Evolutionary conservation across 1,140 invertebrate genomes (phyloP), one percentile per base, ranked within the genome.

Genomic region (Catajapyx aquilonaris): DNA sequence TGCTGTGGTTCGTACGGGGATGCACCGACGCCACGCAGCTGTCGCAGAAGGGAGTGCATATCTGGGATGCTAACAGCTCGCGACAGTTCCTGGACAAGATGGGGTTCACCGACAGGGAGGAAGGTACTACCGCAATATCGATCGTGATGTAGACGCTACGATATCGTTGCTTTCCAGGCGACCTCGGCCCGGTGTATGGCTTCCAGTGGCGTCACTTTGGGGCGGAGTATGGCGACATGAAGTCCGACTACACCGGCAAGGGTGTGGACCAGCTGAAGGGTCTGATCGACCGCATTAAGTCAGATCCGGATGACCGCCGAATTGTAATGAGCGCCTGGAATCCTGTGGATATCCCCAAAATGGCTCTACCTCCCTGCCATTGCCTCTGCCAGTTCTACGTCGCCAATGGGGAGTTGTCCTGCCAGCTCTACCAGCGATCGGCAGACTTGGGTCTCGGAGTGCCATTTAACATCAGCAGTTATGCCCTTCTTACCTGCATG

Each of bases 171-270:
- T 28, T 54, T 54, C 35, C 46, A 76, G 74, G 90, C 38, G 95
- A 99, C 62, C 62, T 99, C 19, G 95, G 95, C 1, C 95, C 95
- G 4, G 71, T 98, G 17, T 98, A 99, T 66, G 95, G 95, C 0
- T 99, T 98, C 52, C 95, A 99, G 54, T 99, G 95, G 95, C 66
- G 94, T 38, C 91, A 99, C 59, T 97, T 78, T 68, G 95, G 95
- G 21, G 91, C 93, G 2, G 59, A 87, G 47, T 99, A 99, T 56
- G 60, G 65, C 28, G 70, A 80, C 46, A 83, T 83, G 66, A 61
- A 81, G 44, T 65, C 76, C 32, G 77, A 97, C 60, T 95, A 95
- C 50, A 62, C 50, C 17, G 73, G 73, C 19, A 62, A 96, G 62
- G 95, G 95, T 34, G 67, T 87, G 40, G 86, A 99, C 60, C 94